A percentile compares a stretch with the other conserved stretches of the same genome.
Conservation (phyloP, 2,797 vertebrate genomes). For the Xerus rutilus region DNA sequence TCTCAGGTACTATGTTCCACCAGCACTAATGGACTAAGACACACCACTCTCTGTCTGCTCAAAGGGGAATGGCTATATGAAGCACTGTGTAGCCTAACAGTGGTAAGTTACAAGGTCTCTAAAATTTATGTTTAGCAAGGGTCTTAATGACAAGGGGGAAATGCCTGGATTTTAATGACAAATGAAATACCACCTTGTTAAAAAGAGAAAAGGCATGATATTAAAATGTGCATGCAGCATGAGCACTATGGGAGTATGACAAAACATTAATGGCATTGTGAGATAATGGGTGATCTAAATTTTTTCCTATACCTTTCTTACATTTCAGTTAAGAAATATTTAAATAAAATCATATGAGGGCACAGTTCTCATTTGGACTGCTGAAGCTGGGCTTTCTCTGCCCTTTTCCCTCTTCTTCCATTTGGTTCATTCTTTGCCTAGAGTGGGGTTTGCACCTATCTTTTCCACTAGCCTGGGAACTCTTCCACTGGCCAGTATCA, state of each 20-base stretch:
- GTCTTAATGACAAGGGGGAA: background rate
- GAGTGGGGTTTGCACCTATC: background rate
- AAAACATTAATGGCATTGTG: constrained; percentile 11
- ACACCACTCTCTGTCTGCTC: background rate
- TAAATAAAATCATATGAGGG: constrained; percentile 11
- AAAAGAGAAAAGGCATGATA: constrained; percentile 54
- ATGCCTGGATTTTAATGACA: background rate
- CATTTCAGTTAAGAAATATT: constrained; percentile 29
- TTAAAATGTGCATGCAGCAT: background rate
- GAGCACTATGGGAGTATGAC: background rate
- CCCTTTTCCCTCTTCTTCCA: background rate
- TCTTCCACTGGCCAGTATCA: background rate
- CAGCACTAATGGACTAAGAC: background rate
- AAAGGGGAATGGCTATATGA: background rate
- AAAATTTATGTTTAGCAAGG: background rate
- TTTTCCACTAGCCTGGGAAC: background rate
- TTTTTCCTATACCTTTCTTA: background rate
- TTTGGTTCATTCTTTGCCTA: background rate
- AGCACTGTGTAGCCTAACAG: background rate
- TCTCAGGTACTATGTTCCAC: background rate
- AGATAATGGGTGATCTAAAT: background rate
- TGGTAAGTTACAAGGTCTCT: background rate
- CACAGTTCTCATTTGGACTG: background rate
- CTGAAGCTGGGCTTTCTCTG: background rate
- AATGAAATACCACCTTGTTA: background rate